These are phyloP conservation scores for Pituophis catenifer DNA, from an alignment of 2,113 vertebrate species.

Conservation along the genomic window DNA sequence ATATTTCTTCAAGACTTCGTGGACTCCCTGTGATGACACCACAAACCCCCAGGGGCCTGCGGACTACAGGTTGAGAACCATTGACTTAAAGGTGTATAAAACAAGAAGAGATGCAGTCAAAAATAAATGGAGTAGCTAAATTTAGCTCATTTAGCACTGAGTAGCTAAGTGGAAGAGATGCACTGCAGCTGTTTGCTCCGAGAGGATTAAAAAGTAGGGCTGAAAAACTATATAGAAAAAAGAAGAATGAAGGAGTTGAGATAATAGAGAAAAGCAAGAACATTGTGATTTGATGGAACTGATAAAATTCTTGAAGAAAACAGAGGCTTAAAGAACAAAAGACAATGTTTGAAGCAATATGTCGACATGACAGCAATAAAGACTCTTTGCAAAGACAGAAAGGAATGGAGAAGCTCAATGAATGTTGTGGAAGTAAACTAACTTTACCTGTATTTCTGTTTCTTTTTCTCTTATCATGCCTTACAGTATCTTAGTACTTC, in stretches of 20 bases:
- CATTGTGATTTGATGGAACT: neutral
- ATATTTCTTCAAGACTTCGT: neutral
- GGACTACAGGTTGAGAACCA: neutral
- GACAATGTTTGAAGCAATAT: neutral
- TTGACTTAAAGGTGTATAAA: neutral
- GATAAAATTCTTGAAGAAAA: neutral
- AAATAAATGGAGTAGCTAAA: neutral
- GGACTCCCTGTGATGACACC: no score
- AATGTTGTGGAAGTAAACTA: neutral
- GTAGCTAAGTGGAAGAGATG: neutral
- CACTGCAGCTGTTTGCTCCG: neutral
- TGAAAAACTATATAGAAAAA: neutral
- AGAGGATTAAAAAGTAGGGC: neutral
- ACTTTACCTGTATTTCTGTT: neutral
- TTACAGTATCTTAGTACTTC: neutral
- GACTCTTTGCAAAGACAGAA: neutral
- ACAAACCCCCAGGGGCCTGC: neutral
- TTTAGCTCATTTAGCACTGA: neutral
- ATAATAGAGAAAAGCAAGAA: neutral
- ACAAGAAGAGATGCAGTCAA: neutral
- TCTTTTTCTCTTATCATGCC: neutral
- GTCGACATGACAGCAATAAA: neutral
- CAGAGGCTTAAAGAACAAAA: neutral
- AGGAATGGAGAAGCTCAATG: neutral
- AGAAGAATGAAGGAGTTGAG: neutral